Conservation (phyloP, 1,140 invertebrate species). For the Arion vulgaris region DNA sequence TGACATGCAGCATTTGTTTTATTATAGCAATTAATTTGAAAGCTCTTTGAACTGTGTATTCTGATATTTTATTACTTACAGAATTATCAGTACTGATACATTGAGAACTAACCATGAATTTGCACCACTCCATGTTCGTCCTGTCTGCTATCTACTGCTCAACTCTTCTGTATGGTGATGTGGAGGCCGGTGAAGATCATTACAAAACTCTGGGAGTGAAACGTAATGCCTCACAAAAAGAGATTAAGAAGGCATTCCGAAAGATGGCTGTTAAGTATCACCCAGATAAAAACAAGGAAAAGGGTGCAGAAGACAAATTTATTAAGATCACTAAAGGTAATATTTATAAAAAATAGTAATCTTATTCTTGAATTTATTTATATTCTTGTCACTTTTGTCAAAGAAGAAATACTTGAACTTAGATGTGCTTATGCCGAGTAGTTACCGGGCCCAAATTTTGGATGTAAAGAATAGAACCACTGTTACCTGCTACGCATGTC, state of each 20-base stretch:
- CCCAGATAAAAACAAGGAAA: slow-evolving; percentile 95
- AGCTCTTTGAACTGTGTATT: neutral
- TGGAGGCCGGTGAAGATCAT: slow-evolving; percentile 81
- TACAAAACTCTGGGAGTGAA: slow-evolving; percentile 94
- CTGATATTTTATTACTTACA: neutral
- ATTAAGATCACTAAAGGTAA: slow-evolving; percentile 72
- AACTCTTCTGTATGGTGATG: neutral
- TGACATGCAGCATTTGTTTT: too few species aligned
- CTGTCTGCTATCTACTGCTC: neutral
- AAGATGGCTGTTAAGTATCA: slow-evolving; percentile 96
- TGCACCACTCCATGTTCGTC: neutral
- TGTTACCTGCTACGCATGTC: too few species aligned
- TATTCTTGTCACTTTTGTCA: too few species aligned
- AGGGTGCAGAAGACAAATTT: slow-evolving; percentile 69
- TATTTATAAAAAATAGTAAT: too few species aligned
- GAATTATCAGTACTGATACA: neutral
- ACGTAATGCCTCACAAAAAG: slow-evolving; percentile 88
- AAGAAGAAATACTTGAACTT: too few species aligned
- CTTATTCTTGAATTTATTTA: too few species aligned
- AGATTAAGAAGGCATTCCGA: slow-evolving; percentile 94
- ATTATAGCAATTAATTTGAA: too few species aligned
- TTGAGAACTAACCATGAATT: slow-evolving; percentile 6
- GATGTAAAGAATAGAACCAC: too few species aligned
- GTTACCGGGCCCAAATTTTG: too few species aligned
- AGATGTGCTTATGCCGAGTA: too few species aligned